Base-by-base conservation (phyloP, 92 coral and sea anemone genomes). In the Heliopora coerulea region DNA sequence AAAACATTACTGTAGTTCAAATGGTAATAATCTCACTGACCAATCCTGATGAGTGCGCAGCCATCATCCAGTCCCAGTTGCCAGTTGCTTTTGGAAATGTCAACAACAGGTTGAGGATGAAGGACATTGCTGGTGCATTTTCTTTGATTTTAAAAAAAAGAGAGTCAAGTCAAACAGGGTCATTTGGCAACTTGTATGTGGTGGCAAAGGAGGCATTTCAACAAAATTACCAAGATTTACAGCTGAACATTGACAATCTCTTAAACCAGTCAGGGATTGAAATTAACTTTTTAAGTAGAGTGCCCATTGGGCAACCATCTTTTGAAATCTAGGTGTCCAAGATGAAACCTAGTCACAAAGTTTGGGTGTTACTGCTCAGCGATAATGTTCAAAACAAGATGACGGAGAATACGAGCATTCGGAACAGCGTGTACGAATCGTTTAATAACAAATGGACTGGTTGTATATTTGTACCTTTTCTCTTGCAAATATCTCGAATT, bases 51-150 rank as follows among this genome's bases (percentile, higher is more conserved):
- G 59, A 50, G 49, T 50, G 58, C 60, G 44, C 29, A 32, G 76
- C 76, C 76, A 70, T 70, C 63, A 70, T 67, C 77, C 77, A 70
- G 32, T 70, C 77, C 77, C 77, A 70, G 62, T 70, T 54, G 50
- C 61, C 77, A 70, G 77, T 70, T 70, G 77, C 35, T 50, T 54
- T 67, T 49, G 24, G 27, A 63, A 63, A 63, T 67, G 74, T 70
- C 49, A 70, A 70, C 77, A 70, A 70, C 77, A 70, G 44, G 21
- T 62, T 27, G 68, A 58, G 74, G 72, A 65, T 30, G 74, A 57
- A 70, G 63, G 61, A 23, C 30, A 49, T 70, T n/a, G n/a, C n/a
- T 50, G 63, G 63, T 50, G 39, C 19, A 32, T 70, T 29, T 29
- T 50, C 77, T 70, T 70, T 54, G 77, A 37, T 70, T 70, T 52